Evolutionary conservation across 2,113 vertebrate genomes (phyloP).

Genomic region (Microtus ochrogaster): DNA sequence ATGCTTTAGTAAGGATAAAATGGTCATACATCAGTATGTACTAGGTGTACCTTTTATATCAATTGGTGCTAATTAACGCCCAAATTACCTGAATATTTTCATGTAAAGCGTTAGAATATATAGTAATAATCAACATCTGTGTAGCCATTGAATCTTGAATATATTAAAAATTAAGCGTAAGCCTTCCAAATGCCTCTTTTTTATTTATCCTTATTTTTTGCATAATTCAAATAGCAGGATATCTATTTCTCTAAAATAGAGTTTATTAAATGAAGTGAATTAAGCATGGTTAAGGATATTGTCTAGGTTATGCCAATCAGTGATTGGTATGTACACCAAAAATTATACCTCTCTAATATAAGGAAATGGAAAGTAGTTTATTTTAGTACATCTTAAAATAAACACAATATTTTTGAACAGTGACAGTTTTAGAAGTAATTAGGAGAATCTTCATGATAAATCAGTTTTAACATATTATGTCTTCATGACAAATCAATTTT

Average conservation of each 20-base stretch:
- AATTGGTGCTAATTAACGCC: neutral
- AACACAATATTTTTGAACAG: constrained; percentile 1
- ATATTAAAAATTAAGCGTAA: neutral
- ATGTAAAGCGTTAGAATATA: constrained; percentile 20
- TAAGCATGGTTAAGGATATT: neutral
- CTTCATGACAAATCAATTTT: constrained; percentile 5
- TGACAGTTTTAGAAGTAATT: neutral
- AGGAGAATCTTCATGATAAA: neutral
- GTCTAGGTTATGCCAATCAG: neutral
- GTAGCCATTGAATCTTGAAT: neutral
- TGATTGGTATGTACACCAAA: neutral
- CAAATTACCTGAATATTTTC: constrained; percentile 25
- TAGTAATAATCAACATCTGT: neutral
- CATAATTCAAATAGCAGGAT: neutral
- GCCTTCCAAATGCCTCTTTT: neutral
- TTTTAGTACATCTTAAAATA: neutral
- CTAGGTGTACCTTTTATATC: neutral
- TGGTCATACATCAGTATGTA: neutral
- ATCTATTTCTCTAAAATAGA: neutral
- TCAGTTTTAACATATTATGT: neutral
- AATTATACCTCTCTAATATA: neutral
- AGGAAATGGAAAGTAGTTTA: neutral
- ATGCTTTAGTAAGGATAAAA: neutral
- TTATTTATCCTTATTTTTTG: neutral
- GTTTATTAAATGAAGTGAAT: neutral